phyloP scores from a whole-genome alignment of 2,113 vertebrate genomes.

The Sciurus niger region DNA sequence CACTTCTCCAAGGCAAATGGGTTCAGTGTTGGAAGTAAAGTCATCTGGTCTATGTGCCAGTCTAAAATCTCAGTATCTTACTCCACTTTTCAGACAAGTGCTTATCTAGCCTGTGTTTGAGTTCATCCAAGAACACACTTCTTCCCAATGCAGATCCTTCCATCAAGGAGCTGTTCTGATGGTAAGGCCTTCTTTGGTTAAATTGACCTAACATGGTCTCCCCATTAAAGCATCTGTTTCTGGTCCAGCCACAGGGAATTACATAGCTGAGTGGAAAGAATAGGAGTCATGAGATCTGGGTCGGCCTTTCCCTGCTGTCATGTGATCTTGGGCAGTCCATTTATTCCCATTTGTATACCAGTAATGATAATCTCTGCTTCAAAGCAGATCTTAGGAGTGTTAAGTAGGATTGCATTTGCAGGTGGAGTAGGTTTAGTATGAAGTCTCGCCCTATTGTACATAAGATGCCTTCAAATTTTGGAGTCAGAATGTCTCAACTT shows the following conservation, averaged over 20 bases:
- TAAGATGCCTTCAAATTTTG: not conserved
- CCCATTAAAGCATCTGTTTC: not conserved
- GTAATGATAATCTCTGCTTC: not conserved
- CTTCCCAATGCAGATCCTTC: not conserved
- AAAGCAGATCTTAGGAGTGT: too few species aligned
- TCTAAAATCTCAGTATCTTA: not conserved
- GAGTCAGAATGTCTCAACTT: not conserved
- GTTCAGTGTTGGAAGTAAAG: too few species aligned
- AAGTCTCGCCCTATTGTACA: not conserved
- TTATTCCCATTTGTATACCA: not conserved
- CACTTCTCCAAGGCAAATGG: not conserved
- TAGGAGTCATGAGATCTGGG: too few species aligned
- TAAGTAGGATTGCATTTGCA: not conserved
- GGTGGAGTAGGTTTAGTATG: too few species aligned
- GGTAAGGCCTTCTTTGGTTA: not conserved
- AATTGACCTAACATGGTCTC: not conserved
- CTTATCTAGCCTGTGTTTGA: not conserved
- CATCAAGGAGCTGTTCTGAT: not conserved
- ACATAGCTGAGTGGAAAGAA: not conserved
- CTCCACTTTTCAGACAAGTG: not conserved
- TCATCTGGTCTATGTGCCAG: not conserved
- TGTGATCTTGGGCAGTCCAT: not conserved
- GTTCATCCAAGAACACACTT: not conserved
- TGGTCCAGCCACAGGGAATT: not conserved
- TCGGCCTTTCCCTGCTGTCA: not conserved